Evolutionary conservation across 2,113 vertebrate genomes (phyloP).

Genomic region (Cyprinodon brontotheroides): DNA sequence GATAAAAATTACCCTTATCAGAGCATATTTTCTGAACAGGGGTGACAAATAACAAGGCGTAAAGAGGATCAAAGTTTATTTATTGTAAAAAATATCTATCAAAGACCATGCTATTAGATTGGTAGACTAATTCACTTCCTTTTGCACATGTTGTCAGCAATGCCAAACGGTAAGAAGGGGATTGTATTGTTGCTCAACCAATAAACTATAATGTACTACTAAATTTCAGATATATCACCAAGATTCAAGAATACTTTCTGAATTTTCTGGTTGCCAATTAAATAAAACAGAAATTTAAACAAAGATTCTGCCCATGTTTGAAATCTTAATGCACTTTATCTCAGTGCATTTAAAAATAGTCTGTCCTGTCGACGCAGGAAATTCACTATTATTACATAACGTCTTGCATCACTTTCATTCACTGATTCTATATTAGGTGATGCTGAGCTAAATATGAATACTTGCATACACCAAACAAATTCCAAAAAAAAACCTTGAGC

Average conservation of each 20-base stretch:
- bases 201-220: neutral
- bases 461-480: conserved; percentile 30
- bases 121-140: neutral
- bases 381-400: conserved; percentile 68
- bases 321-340: conserved; percentile 5
- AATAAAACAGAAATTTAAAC: neutral
- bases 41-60: too few species aligned
- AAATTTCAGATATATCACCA: neutral
- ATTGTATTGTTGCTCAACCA: neutral
- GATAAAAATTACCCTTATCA: too few species aligned
- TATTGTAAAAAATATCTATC: neutral
- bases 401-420: conserved; percentile 60
- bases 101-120: neutral
- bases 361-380: conserved; percentile 47
- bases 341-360: conserved; percentile 45
- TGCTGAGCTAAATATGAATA: conserved; percentile 50
- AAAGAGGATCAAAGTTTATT: too few species aligned
- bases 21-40: too few species aligned
- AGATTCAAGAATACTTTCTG: neutral
- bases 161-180: neutral
- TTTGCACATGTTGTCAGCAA: too few species aligned
- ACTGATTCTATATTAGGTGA: conserved; percentile 51
- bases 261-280: neutral
- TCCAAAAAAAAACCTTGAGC: conserved; percentile 4
- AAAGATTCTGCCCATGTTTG: neutral